A percentile compares a stretch with the other conserved stretches of the same genome.
phyloP scores from a whole-genome alignment of 2,113 vertebrate species.

The Oncorhynchus tshawytscha region DNA sequence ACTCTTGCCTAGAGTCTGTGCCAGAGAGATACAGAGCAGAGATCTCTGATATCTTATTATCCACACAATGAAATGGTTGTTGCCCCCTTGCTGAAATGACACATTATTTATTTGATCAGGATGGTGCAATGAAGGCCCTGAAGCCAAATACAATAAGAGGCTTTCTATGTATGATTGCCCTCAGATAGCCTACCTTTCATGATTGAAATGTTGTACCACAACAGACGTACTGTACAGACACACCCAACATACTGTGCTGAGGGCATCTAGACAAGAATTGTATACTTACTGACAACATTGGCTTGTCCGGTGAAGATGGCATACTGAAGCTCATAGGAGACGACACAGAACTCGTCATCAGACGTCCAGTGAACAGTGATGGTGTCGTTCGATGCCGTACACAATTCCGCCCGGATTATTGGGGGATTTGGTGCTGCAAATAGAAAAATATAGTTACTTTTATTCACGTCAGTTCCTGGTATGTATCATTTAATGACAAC shows the following conservation, averaged over 20 bases:
- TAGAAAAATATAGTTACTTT: constrained; percentile 14
- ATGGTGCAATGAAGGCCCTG: constrained; percentile 21
- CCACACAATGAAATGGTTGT: not conserved
- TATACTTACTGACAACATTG: constrained; percentile 94
- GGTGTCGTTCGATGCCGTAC: constrained; percentile 95
- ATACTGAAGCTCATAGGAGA: constrained; percentile 96
- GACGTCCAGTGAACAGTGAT: constrained; percentile 98
- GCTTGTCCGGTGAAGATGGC: constrained; percentile 95
- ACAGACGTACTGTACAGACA: not conserved
- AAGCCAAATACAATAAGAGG: constrained; percentile 15
- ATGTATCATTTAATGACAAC: not conserved
- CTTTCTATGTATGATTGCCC: constrained; percentile 18
- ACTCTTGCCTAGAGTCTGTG: not conserved
- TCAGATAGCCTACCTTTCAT: constrained; percentile 22
- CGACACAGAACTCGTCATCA: constrained; percentile 94
- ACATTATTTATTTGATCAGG: constrained; percentile 20
- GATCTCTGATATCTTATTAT: constrained; percentile 41
- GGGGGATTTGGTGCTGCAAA: constrained; percentile 89
- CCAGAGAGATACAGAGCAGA: constrained; percentile 15
- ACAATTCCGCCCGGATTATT: constrained; percentile 92
- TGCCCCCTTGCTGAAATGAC: constrained; percentile 14
- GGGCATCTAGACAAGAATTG: not conserved
- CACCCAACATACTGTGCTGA: not conserved
- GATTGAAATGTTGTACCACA: constrained; percentile 19
- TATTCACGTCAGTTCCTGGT: not conserved